Evolutionary conservation across 2,888 invertebrate species (phyloP).

Genomic region (Incurvaria masculella): DNA sequence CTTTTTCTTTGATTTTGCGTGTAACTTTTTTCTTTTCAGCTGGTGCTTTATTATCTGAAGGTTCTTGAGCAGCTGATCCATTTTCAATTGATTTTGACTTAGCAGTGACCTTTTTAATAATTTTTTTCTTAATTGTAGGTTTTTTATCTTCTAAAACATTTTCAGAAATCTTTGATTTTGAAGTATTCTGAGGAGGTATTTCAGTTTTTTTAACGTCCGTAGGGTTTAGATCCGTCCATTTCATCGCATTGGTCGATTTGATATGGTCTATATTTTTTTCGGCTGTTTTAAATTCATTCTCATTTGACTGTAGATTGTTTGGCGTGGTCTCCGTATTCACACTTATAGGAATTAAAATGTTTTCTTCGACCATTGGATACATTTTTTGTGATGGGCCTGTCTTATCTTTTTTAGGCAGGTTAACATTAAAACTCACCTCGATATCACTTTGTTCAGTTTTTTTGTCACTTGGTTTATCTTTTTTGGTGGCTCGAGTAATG

Average conservation of each 20-base stretch:
- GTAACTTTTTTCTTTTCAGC: constrained; percentile 42
- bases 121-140: constrained; percentile 41
- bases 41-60: constrained; percentile 27
- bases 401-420: constrained; percentile 37
- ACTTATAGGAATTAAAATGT: constrained; percentile 1
- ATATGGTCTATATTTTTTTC: background rate
- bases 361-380: constrained; percentile 21
- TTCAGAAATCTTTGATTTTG: constrained; percentile 2
- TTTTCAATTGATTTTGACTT: constrained; percentile 39
- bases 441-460: constrained; percentile 30
- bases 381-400: constrained; percentile 21
- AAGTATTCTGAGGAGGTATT: too few relatives aligned
- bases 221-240: background rate
- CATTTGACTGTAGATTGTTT: constrained; percentile 18
- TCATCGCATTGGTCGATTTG: too few relatives aligned
- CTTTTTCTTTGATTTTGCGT: constrained; percentile 43
- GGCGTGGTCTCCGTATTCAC: constrained; percentile 17
- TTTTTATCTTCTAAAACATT: constrained; percentile 25
- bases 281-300: constrained; percentile 17
- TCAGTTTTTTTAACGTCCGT: background rate
- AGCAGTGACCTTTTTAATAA: constrained; percentile 44
- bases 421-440: constrained; percentile 49
- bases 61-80: constrained; percentile 27
- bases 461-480: constrained; percentile 25
- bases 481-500: constrained; percentile 27